These are phyloP conservation scores for Antedon bifida DNA, from an alignment of 35 echinoderm and acorn worm genomes.

Conservation along the genomic window DNA sequence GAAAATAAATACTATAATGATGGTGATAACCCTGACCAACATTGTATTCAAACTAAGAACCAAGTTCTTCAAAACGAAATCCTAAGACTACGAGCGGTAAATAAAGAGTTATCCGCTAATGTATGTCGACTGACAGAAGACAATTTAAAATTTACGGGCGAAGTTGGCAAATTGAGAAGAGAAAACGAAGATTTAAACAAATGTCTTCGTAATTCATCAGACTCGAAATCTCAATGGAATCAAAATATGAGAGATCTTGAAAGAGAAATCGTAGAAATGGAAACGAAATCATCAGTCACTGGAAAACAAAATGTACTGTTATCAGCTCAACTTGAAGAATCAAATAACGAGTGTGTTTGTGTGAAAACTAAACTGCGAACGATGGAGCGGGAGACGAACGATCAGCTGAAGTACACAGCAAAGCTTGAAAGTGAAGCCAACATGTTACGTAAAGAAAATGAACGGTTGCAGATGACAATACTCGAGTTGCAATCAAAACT, in stretches of 20 bases:
- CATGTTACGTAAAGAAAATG: neutral
- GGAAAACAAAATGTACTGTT: conserved; percentile 24
- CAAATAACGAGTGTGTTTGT: conserved; percentile 19
- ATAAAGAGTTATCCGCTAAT: conserved; percentile 36
- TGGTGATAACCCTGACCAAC: neutral
- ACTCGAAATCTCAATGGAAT: conserved; percentile 4
- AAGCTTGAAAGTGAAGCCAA: neutral
- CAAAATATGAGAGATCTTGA: conserved; percentile 46
- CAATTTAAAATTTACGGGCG: conserved; percentile 32
- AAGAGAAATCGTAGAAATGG: conserved; percentile 32
- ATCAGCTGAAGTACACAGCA: neutral
- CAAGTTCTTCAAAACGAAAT: conserved; percentile 43
- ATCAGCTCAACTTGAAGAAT: conserved; percentile 15
- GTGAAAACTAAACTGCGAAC: conserved; percentile 14
- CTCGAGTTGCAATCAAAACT: neutral
- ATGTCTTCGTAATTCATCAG: conserved; percentile 24
- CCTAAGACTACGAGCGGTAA: conserved; percentile 26
- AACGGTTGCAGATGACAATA: neutral
- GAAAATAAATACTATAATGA: neutral
- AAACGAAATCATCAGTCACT: conserved; percentile 8
- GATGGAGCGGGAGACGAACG: neutral
- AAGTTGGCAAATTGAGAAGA: conserved; percentile 23
- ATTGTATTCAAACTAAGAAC: neutral
- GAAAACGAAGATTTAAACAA: conserved; percentile 19
- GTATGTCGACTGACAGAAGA: conserved; percentile 42